Evolutionary conservation across 2,113 vertebrate species (phyloP), one percentile per base, ranked within the genome.

Genomic region (Bufo bufo): DNA sequence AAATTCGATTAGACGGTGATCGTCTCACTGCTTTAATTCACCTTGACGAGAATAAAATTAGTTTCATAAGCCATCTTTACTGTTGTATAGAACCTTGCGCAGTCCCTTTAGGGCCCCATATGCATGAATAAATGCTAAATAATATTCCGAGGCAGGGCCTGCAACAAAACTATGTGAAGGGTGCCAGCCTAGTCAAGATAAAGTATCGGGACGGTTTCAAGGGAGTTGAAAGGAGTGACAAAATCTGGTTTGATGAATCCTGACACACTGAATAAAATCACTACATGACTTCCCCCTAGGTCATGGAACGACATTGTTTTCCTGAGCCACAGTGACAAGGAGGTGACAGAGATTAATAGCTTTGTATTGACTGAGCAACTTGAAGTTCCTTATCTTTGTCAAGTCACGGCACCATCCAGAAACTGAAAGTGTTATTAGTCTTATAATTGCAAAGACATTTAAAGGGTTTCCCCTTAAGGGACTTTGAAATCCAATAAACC

Each of bases 281-380:
- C 95, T 92, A 93, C 93, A 89, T 90, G 90, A 93, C 94, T 94
- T 94, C 87, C 91, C 82, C 94, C 91, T 92, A 94, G 96, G 96
- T 97, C 96, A 97, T 93, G 93, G 96, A 94, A 95, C 92, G 90
- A 94, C 93, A 94, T 95, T 96, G 95, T 95, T 95, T 96, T 93
- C 93, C 94, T 94, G 94, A 95, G 93, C 92, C 50, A 85, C 90
- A 90, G 92, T 94, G 96, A 97, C 95, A 95, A 96, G 93, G 8
- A 95, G 97, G 97, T 98, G 98, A 98, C 97, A 97, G 95, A 98
- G 98, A 99, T 99, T 98, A 99, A 99, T 98, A 97, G 97, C 97
- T 95, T 95, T 92, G 94, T 96, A 97, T 97, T 97, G 97, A 98
- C 96, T 95, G 97, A 97, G 96, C 96, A 97, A 96, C 97, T 98